Conservation (phyloP, 2,888 invertebrate genomes). For the Thereva nobilitata region DNA sequence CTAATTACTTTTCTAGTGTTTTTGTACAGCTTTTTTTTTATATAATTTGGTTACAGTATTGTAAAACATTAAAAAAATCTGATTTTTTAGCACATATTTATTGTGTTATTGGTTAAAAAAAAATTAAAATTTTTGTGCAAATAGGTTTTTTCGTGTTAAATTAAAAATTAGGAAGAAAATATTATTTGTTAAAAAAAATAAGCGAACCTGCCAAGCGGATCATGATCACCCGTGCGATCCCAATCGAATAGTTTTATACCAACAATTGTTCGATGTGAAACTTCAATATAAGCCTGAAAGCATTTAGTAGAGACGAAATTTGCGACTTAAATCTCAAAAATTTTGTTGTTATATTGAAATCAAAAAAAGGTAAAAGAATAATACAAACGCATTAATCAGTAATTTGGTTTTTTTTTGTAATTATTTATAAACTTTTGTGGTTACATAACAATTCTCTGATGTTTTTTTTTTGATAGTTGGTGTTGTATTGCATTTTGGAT, state of each 20-base stretch:
- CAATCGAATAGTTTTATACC: slow-evolving; percentile 82
- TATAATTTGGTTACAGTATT: no score
- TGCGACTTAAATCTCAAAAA: slow-evolving; percentile 6
- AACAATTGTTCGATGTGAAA: slow-evolving; percentile 61
- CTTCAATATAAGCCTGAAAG: slow-evolving; percentile 66
- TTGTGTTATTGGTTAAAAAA: slow-evolving; percentile 18
- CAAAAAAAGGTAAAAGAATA: no score
- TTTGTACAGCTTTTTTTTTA: not conserved
- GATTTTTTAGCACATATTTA: slow-evolving; percentile 7
- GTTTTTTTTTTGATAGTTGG: not conserved
- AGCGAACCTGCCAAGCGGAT: slow-evolving; percentile 87
- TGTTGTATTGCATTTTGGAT: no score
- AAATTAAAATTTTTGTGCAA: slow-evolving; percentile 5
- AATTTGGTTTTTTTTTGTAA: not conserved
- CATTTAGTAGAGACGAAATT: slow-evolving; percentile 34
- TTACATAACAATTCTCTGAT: slow-evolving; percentile 1
- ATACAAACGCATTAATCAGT: no score
- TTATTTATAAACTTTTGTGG: slow-evolving; percentile 11
- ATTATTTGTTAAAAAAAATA: slow-evolving; percentile 19
- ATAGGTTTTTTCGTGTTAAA: slow-evolving; percentile 12
- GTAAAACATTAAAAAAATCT: slow-evolving; percentile 1
- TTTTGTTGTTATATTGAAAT: not conserved
- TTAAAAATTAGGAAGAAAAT: slow-evolving; percentile 25
- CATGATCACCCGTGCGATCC: slow-evolving; percentile 89
- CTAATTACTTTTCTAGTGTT: slow-evolving; percentile 5